Percentiles rank a stretch among this genome's conserved stretches.
These are phyloP conservation scores for Magallana angulata DNA, from an alignment of 1,140 invertebrate species.

Conservation along the genomic window DNA sequence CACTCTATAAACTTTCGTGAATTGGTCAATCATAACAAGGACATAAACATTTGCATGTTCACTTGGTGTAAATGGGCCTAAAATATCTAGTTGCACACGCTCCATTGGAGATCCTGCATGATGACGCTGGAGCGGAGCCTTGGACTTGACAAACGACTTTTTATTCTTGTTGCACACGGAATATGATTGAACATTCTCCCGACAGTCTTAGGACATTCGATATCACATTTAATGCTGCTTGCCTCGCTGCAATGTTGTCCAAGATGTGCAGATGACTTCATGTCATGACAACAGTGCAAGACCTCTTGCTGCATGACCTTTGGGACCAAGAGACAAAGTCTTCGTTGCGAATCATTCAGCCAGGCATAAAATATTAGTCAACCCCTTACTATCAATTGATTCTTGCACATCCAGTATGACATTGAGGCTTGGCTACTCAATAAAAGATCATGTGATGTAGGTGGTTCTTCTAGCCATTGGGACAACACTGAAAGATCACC, in stretches of 20 bases:
- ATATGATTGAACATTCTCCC: slow-evolving; percentile 30
- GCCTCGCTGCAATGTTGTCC: not conserved
- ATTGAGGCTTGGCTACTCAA: too few species aligned
- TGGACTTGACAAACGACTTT: not conserved
- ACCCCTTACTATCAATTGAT: too few species aligned
- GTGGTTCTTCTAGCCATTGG: too few species aligned
- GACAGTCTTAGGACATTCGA: not conserved
- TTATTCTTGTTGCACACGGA: slow-evolving; percentile 43
- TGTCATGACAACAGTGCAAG: not conserved
- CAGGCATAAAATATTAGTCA: too few species aligned
- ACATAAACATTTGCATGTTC: slow-evolving; percentile 44
- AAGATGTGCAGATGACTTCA: slow-evolving; percentile 36
- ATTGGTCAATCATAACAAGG: slow-evolving; percentile 52
- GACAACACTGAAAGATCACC: too few species aligned
- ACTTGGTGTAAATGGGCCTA: slow-evolving; percentile 41
- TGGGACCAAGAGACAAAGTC: not conserved
- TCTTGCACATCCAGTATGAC: too few species aligned
- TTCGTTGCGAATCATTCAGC: too few species aligned
- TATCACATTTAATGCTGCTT: slow-evolving; percentile 41
- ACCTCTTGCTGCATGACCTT: slow-evolving; percentile 18
- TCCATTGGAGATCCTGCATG: slow-evolving; percentile 49
- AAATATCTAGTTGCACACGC: slow-evolving; percentile 46
- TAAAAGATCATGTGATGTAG: too few species aligned
- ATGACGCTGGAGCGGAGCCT: too few species aligned
- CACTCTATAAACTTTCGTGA: slow-evolving; percentile 51